These are phyloP conservation scores for Pseudorectes ferrugineus DNA, from an alignment of 2,113 vertebrate genomes.

Conservation along the genomic window DNA sequence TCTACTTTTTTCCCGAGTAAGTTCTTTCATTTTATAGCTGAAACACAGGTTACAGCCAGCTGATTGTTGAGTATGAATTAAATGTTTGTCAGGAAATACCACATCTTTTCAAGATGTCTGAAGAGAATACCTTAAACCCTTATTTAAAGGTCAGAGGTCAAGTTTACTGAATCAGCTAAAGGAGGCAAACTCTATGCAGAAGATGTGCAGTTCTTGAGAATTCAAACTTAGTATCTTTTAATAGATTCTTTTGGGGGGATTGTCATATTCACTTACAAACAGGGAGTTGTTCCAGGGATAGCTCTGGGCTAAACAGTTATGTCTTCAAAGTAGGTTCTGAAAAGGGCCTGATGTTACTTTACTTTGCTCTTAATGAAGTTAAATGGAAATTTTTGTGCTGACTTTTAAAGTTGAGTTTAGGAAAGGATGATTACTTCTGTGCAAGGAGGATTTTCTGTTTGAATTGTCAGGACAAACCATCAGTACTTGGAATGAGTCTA, in stretches of 20 bases:
- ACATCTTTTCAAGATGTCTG: not conserved
- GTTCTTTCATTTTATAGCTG: not conserved
- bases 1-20: not conserved
- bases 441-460: not conserved
- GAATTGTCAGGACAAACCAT: not conserved
- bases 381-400: not conserved
- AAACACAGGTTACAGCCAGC: not conserved
- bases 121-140: not conserved
- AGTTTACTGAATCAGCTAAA: not conserved
- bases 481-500: not conserved
- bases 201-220: not conserved
- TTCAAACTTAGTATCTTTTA: not conserved
- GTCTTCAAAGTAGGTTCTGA: not conserved
- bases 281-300: not conserved
- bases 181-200: not conserved
- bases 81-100: not conserved
- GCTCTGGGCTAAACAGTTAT: not conserved
- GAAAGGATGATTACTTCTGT: not conserved
- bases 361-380: not conserved
- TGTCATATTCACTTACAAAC: not conserved
- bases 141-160: not conserved
- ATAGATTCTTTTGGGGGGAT: not conserved
- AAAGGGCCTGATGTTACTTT: not conserved
- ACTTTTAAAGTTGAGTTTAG: not conserved
- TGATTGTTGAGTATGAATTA: not conserved